Evolutionary conservation across 2,888 invertebrate genomes (phyloP), one percentile per base, ranked within the genome.

Genomic region (Cephus sareptanus): DNA sequence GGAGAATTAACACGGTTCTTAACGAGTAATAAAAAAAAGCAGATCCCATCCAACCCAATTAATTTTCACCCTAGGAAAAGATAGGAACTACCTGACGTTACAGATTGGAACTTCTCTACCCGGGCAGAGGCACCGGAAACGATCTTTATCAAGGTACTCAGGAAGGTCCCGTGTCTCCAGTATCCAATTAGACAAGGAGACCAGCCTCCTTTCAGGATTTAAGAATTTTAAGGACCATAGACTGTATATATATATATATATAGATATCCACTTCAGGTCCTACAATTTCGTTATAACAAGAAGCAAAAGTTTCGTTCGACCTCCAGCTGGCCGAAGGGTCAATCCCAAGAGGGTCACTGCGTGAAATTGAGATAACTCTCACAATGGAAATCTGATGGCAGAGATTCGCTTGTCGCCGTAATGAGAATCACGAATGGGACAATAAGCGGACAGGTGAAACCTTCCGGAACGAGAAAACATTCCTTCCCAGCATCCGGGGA

Each of bases 401-500:
- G 56, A 56, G 56, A 56, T 9, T 56, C 56, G 33, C 71, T 31
- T 33, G 31, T 71, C 71, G 71, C 9, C 56, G 56, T 56, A 56
- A 56, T 56, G 56, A 56, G 56, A 56, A 23, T 71, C 71, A 34
- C 71, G 13, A 71, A 30, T 31, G 33, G 33, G 12, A 71, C 71
- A 56, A 56, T 56, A 9, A 56, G 56, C 56, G 23, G 71, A 71
- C 71, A 71, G 71, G 71, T 31, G 71, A 71, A 71, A 71, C 71
- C 71, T 71, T 71, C 71, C 71, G 71, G 34, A 71, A 33, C 33
- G 71, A 4, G 71, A 71, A 34, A 71, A 31, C 12, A 71, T 34
- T 12, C 71, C 71, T 71, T 23, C 31, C 13, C 71, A 23, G 34
- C 71, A 31, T 71, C 6, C 71, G 3, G 56, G 23, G 23, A 56